Evolutionary conservation across 2,113 vertebrate genomes (phyloP).

Genomic region (Brevimyrus niger): DNA sequence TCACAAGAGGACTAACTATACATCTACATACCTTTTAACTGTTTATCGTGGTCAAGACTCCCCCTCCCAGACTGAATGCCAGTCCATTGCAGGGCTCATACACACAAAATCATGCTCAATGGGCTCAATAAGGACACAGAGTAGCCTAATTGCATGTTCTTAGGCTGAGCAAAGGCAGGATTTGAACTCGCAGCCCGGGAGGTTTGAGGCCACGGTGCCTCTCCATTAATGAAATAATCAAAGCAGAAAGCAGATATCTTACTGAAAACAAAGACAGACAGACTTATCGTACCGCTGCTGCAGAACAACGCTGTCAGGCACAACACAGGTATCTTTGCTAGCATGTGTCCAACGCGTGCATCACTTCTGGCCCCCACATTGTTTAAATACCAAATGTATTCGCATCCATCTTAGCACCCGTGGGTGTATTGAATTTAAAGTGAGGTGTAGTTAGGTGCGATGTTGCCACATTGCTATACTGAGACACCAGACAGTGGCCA

Average conservation of each 20-base stretch:
- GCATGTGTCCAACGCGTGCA: background rate
- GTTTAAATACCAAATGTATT: background rate
- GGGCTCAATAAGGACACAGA: background rate
- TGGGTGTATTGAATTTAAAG: background rate
- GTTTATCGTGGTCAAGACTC: background rate
- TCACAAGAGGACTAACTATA: background rate
- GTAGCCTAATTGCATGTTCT: background rate
- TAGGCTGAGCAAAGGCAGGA: background rate
- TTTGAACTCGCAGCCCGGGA: background rate
- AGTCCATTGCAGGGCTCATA: background rate
- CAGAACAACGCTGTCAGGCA: background rate
- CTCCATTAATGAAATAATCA: no score
- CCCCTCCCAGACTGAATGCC: background rate
- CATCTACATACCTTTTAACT: background rate
- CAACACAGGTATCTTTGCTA: background rate
- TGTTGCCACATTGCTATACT: background rate
- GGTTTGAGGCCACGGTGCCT: background rate
- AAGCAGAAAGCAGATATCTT: no score
- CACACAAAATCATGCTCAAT: background rate
- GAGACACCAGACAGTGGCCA: background rate
- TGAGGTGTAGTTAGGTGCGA: background rate
- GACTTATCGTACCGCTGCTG: background rate
- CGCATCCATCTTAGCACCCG: background rate
- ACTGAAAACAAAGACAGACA: background rate
- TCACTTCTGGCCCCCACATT: background rate